These are phyloP conservation scores for Notocelia uddmanniana DNA, from an alignment of 2,888 invertebrate genomes.

Conservation along the genomic window DNA sequence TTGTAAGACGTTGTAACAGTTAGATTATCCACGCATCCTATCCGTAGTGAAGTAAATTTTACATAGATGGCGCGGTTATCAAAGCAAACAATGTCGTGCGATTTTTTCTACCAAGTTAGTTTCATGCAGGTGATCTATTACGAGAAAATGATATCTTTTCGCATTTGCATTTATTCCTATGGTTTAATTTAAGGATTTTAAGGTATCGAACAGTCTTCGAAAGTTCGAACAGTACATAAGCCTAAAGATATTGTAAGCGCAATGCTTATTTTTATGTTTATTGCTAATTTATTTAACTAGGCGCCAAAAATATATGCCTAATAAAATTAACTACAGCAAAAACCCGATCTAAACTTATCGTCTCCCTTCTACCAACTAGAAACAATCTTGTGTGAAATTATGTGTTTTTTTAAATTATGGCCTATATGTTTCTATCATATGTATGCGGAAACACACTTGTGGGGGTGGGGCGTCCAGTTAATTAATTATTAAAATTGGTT, in stretches of 20 bases:
- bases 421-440: too few species aligned
- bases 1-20: too few species aligned
- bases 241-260: not conserved
- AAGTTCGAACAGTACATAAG: not conserved
- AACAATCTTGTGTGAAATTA: too few species aligned
- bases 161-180: not conserved
- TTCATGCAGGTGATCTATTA: not conserved
- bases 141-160: not conserved
- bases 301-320: not conserved
- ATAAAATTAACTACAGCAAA: too few species aligned
- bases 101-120: not conserved
- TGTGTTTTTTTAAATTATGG: too few species aligned
- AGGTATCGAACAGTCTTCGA: not conserved
- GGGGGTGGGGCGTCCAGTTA: too few species aligned
- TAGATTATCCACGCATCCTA: not conserved
- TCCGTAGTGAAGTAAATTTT: not conserved
- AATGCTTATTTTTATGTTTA: not conserved
- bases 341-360: too few species aligned
- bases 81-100: not conserved
- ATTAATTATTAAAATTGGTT: too few species aligned
- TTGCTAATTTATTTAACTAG: not conserved
- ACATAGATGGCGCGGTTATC: constrained; percentile 23
- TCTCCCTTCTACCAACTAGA: too few species aligned
- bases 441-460: too few species aligned
- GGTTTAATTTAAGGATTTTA: not conserved